phyloP scores from a whole-genome alignment of 2,888 invertebrate species.

The Alloscopus bannaensis region DNA sequence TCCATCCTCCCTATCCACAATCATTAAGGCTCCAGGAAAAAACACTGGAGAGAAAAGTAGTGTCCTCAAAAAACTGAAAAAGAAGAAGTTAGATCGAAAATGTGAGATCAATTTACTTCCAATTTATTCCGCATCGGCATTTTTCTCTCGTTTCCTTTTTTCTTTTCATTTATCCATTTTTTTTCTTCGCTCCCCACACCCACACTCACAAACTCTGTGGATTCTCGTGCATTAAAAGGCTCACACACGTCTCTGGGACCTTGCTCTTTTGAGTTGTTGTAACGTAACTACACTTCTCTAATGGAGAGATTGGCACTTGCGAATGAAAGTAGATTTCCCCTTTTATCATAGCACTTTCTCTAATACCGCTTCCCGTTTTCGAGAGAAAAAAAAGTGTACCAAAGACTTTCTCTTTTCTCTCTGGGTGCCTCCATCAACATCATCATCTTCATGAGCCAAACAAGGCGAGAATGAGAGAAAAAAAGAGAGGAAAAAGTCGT shows the following conservation, averaged over 20 bases:
- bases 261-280: too few species aligned
- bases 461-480: constrained; percentile 19
- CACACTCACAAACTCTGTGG: too few species aligned
- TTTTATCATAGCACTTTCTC: constrained; percentile 12
- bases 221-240: too few species aligned
- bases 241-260: too few species aligned
- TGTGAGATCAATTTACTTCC: constrained; percentile 38
- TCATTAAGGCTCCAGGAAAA: background rate
- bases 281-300: constrained; percentile 21
- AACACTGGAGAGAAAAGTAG: constrained; percentile 1
- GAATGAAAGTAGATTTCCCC: constrained; percentile 9
- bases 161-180: constrained; percentile 6
- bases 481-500: constrained; percentile 12
- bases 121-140: constrained; percentile 41
- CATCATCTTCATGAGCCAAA: constrained; percentile 4
- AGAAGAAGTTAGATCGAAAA: constrained; percentile 14
- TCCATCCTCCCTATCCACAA: background rate
- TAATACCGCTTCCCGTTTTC: background rate
- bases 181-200: background rate
- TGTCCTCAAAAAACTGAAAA: background rate
- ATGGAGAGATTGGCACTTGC: constrained; percentile 30
- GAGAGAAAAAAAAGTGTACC: too few species aligned
- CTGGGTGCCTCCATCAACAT: constrained; percentile 4
- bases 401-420: background rate
- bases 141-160: constrained; percentile 11